Base-by-base conservation (phyloP, 2,797 vertebrate genomes). In the Crocodylus rhombifer region DNA sequence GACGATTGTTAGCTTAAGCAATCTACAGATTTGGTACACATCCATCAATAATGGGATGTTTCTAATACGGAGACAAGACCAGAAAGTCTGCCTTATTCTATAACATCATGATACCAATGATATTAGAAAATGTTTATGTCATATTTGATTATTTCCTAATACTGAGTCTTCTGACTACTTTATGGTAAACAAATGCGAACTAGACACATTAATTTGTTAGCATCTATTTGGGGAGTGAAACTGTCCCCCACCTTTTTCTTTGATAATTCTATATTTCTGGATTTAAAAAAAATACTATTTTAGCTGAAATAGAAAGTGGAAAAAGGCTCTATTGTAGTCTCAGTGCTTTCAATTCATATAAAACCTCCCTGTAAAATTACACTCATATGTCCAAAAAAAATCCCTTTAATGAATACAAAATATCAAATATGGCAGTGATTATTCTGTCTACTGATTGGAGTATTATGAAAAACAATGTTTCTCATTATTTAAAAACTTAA, bases 351-450 rank as follows among this genome's bases (percentile, higher is more conserved):
- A 76, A 64, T 97, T 95, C 90, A 95, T 91, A 90, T 91, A 95
- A 95, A 95, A 96, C 81, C 82, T 90, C 57, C 84, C 80, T 81
- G 71, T 94, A 96, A 94, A 96, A 96, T 96, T 93, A 58, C 73
- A 94, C 92, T 96, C 95, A 65, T 84, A 92, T 97, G 96, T 92
- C 89, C 42, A 95, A 92, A 78, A 95, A 78, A 91, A 95, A 89
- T 81, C 77, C 42, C 42, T 91, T 89, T 95, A 96, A 96, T 91
- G 91, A 93, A 51, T 77, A 82, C 82, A 91, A 93, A 82, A 80
- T 92, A 87, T 77, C 62, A 94, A 95, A 96, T 89, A 80, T 96
- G 96, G 96, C 82, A 95, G 62, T 77, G 96, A 96, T 95, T 95
- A 94, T 80, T 74, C 74, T 73, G 69, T 91, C 42, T 86, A 73